Conservation (phyloP, 2,888 invertebrate genomes). For the Craniophora ligustri region DNA sequence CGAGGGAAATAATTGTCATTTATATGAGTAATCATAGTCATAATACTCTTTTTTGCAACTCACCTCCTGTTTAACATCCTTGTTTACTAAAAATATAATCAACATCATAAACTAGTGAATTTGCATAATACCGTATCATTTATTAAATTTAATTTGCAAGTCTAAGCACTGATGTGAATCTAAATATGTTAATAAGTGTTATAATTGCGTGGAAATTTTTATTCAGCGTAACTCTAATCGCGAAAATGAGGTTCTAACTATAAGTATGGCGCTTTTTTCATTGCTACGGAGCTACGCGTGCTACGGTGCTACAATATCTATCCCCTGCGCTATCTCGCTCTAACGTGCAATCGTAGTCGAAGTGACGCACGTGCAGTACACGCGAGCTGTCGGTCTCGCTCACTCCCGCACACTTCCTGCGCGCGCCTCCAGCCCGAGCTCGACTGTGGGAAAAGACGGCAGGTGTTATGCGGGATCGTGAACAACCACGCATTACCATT, state of each 20-base stretch:
- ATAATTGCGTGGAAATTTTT: constrained; percentile 22
- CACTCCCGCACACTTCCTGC: constrained; percentile 83
- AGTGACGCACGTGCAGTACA: constrained; percentile 78
- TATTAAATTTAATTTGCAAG: constrained; percentile 38
- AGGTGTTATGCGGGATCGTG: constrained; percentile 90
- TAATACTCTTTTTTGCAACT: constrained; percentile 4
- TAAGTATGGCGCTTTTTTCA: constrained; percentile 36
- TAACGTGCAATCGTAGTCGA: constrained; percentile 55
- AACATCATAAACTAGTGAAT: constrained; percentile 35
- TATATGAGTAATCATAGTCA: not conserved
- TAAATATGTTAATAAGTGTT: constrained; percentile 7
- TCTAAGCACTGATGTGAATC: constrained; percentile 13
- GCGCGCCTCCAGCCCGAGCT: constrained; percentile 77
- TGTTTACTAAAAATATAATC: constrained; percentile 33
- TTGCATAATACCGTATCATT: constrained; percentile 43
- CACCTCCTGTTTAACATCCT: constrained; percentile 32
- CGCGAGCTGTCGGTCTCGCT: constrained; percentile 74
- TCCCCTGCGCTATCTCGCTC: constrained; percentile 68
- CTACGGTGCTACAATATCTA: constrained; percentile 62
- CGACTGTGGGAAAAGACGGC: constrained; percentile 89
- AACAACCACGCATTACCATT: constrained; percentile 89
- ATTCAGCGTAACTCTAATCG: constrained; percentile 17
- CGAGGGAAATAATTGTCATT: not conserved
- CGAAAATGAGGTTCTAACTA: constrained; percentile 35
- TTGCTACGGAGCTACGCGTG: constrained; percentile 48